Evolutionary conservation across 2,797 vertebrate genomes (phyloP), one percentile per base, ranked within the genome.

Genomic region (Naso thynnoides): DNA sequence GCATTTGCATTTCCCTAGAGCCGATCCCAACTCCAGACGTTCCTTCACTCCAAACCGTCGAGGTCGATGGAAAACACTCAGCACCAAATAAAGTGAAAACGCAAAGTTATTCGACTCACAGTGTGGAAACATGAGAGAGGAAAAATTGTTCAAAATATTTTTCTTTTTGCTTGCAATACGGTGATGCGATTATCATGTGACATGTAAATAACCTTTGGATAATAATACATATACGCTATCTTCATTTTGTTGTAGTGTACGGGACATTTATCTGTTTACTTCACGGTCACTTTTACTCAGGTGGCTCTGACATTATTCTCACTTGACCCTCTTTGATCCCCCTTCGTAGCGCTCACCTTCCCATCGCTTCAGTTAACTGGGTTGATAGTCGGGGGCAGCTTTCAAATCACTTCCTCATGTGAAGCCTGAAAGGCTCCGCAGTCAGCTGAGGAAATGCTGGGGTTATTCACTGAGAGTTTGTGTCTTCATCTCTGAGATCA

Each of bases 11-110:
- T 8, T 24, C 31, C 8, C 5, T 27, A 53, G 14, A 55, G 44
- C 24, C 26, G n/a, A 62, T 19, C 26, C 6, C 44, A 33, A 19
- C 59, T 23, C 23, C 23, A n/a, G 13, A 41, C 54, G 4, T 47
- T 31, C 38, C 45, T 53, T 19, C 44, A 44, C 70, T 13, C 24
- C 29, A 61, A 23, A 52, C 33, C 0, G 21, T 21, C 26, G 15
- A 4, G 41, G 21, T 48, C 50, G 47, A 63, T 47, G 38, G 42
- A 64, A 63, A 70, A 53, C 53, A 75, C 50, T 67, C 57, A 62
- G 21, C 33, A 62, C 9, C 18, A 24, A 57, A 56, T 23, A 8
- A 42, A 27, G 2, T 60, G 11, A 39, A 54, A 41, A 38, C 39
- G 45, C 8, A 57, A 48, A 41, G 65, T 42, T 48, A 31, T 49